Percentiles rank a stretch among this genome's conserved stretches.
phyloP scores from a whole-genome alignment of 2,113 vertebrate genomes.

The Larimichthys crocea region DNA sequence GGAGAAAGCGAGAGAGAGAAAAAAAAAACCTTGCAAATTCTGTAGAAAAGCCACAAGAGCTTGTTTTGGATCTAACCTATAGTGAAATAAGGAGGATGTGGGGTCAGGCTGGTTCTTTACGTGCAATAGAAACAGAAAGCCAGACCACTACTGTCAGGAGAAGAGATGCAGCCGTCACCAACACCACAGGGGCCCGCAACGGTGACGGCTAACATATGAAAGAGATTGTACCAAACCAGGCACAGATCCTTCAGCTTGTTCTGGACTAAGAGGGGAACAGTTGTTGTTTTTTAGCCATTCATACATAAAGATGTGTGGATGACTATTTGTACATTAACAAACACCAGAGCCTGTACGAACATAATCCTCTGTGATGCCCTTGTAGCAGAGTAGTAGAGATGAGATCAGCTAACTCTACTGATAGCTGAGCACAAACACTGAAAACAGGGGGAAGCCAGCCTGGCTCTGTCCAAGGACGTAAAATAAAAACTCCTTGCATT shows the following conservation, averaged over 20 bases:
- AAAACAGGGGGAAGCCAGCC: too few relatives aligned
- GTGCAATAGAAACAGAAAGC: constrained; percentile 1
- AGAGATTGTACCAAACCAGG: not conserved
- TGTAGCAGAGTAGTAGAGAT: too few relatives aligned
- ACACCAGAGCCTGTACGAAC: not conserved
- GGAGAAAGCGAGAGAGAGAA: not conserved
- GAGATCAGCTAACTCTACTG: too few relatives aligned
- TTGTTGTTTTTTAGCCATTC: not conserved
- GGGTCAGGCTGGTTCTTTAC: not conserved
- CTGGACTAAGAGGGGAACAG: not conserved
- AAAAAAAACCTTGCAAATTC: not conserved
- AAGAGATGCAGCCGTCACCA: not conserved
- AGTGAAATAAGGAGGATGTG: constrained; percentile 1
- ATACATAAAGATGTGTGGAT: not conserved
- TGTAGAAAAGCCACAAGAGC: constrained; percentile 9
- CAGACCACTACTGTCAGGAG: not conserved
- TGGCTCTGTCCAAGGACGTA: too few relatives aligned
- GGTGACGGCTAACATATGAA: not conserved
- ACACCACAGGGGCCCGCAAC: not conserved
- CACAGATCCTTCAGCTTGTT: not conserved
- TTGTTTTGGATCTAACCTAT: constrained; percentile 20
- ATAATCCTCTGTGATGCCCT: too few relatives aligned
- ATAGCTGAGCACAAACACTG: too few relatives aligned
- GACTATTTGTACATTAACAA: not conserved
- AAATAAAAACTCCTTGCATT: too few relatives aligned